These are phyloP conservation scores for Drosophila parthenogenetica DNA, from an alignment of 2,888 invertebrate genomes.

Conservation along the genomic window DNA sequence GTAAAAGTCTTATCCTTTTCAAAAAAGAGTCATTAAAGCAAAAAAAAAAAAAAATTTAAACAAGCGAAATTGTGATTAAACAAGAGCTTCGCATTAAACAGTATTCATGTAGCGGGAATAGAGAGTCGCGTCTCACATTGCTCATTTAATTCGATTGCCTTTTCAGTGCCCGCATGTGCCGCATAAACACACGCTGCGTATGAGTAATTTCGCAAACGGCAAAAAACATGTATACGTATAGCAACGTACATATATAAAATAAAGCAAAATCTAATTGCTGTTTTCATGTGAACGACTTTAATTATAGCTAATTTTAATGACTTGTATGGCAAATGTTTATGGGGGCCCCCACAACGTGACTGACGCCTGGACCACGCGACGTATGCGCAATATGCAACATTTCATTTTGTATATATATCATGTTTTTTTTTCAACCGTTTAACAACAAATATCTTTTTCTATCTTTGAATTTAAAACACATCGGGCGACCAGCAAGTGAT, in stretches of 20 bases:
- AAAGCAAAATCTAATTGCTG: constrained; percentile 56
- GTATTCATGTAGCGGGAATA: constrained; percentile 2
- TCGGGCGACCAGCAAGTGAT: constrained; percentile 1
- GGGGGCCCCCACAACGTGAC: constrained; percentile 1
- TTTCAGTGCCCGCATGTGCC: constrained; percentile 48
- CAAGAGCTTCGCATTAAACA: constrained; percentile 10
- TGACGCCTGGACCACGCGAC: constrained; percentile 48
- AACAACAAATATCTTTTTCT: constrained; percentile 26
- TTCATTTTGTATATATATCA: background rate
- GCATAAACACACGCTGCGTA: constrained; percentile 41
- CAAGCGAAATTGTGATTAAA: constrained; percentile 4
- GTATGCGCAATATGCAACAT: constrained; percentile 56
- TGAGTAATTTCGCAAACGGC: constrained; percentile 48
- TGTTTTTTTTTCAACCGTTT: constrained; percentile 21
- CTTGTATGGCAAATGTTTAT: constrained; percentile 56
- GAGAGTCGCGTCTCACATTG: constrained; percentile 11
- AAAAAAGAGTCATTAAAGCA: background rate
- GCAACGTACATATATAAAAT: constrained; percentile 15
- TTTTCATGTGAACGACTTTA: constrained; percentile 66
- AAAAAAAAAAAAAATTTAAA: background rate
- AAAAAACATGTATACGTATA: background rate
- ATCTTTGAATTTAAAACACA: constrained; percentile 70
- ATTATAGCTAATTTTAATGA: constrained; percentile 73
- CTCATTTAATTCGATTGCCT: constrained; percentile 25
- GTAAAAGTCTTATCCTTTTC: background rate